Base-by-base conservation (phyloP, 2,797 vertebrate species). In the Falco rusticolus region DNA sequence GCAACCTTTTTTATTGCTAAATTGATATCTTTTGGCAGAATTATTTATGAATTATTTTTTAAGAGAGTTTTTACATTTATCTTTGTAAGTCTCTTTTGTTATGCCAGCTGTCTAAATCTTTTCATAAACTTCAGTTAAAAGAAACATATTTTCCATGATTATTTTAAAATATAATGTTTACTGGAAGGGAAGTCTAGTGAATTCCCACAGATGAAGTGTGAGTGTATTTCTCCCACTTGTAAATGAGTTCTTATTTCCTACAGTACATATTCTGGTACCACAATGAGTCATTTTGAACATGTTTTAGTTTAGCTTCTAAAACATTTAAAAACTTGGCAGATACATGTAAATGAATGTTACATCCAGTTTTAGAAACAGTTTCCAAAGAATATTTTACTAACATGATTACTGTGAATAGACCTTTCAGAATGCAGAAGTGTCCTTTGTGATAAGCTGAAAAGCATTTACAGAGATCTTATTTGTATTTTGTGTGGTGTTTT, bases 231-330 rank as follows among this genome's bases (percentile, higher is more conserved):
- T 98, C 97, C 97, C 96, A 97, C 97, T 98, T 98, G 97, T 97
- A 97, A 98, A 98, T 98, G 97, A 98, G 96, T 96, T 97, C 95
- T 97, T 98, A 97, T 98, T 98, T 98, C 97, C 98, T 98, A 96
- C 94, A 95, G 94, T 97, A 87, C 95, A 87, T 97, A 97, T 97
- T 98, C 96, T 97, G 84, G 94, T 97, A 94, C 95, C 92, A 97
- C 95, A 97, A 43, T 98, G 97, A 98, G 84, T 98, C 97, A 98
- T 97, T 97, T 98, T 98, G 94, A 98, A 77, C 96, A 97, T 98
- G 96, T 97, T 98, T 98, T 96, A 97, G 28, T 97, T 98, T 97
- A 98, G 97, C 92, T 97, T 96, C 96, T 97, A 97, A 98, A 98
- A 96, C 93, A 96, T 97, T 97, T 96, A 57, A 97, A 97, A 98